These are phyloP conservation scores for Drosophila cognata DNA, from an alignment of 2,888 invertebrate genomes.

Conservation along the genomic window DNA sequence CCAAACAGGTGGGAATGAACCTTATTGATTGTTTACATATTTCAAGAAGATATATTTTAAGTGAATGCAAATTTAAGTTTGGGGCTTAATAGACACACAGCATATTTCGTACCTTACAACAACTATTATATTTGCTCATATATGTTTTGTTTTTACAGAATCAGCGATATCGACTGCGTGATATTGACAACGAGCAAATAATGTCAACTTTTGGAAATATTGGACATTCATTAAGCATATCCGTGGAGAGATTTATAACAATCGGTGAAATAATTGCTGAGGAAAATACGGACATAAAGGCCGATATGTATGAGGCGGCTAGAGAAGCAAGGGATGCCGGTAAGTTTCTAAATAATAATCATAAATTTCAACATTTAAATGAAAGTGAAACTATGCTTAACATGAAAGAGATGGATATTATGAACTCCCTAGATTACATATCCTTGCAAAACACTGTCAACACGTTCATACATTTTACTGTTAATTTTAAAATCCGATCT, in stretches of 20 bases:
- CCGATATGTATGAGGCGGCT: conserved; percentile 99
- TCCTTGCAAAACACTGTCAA: background rate
- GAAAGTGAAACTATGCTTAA: background rate
- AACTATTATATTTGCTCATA: background rate
- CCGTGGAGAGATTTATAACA: conserved; percentile 98
- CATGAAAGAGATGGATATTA: background rate
- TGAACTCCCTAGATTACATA: background rate
- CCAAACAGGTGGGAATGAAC: conserved; percentile 6
- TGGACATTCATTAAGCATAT: conserved; percentile 97
- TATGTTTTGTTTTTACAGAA: conserved; percentile 45
- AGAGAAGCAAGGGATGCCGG: conserved; percentile 98
- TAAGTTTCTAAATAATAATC: conserved; percentile 83
- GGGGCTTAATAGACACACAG: background rate
- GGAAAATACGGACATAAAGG: conserved; percentile 98
- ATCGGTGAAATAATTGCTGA: conserved; percentile 99
- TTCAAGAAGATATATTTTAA: background rate
- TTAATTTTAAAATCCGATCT: background rate
- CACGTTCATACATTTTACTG: background rate
- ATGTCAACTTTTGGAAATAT: conserved; percentile 87
- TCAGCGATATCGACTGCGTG: conserved; percentile 70
- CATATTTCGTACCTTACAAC: background rate
- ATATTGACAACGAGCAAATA: conserved; percentile 74
- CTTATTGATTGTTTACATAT: conserved; percentile 9
- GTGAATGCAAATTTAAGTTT: background rate
- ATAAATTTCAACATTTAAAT: background rate